Conservation (phyloP, 2,797 vertebrate genomes). For the Coreius guichenoti region DNA sequence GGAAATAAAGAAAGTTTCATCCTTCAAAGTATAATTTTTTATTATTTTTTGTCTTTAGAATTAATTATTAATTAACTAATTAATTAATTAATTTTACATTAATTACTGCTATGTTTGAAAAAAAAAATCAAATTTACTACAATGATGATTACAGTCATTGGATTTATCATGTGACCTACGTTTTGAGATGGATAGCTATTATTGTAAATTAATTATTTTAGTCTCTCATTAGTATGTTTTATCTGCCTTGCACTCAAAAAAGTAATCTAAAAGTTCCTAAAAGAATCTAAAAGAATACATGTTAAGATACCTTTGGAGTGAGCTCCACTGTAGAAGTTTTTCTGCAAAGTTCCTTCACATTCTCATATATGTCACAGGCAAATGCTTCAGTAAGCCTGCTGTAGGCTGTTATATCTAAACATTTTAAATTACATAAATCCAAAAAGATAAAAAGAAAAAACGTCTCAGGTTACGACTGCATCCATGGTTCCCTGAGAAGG, state of each 20-base stretch:
- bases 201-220: slow-evolving; percentile 44
- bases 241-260: neutral
- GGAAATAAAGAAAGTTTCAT: neutral
- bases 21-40: neutral
- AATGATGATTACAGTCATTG: slow-evolving; percentile 69
- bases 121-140: neutral
- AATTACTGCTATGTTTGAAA: neutral
- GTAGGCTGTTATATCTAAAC: neutral
- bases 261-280: neutral
- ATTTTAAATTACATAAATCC: neutral
- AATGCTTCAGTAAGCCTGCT: neutral
- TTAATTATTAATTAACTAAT: neutral
- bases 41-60: neutral
- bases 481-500: neutral
- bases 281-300: neutral
- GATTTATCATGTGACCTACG: slow-evolving; percentile 73
- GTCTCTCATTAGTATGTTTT: slow-evolving; percentile 39
- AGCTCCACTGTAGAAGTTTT: neutral
- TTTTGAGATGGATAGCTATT: slow-evolving; percentile 56
- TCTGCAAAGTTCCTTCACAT: slow-evolving; percentile 9
- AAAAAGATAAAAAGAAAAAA: neutral
- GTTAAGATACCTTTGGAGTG: neutral
- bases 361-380: neutral
- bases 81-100: neutral
- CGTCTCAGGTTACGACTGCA: neutral